Percentiles rank a stretch among this genome's conserved stretches.
Conservation (phyloP, 2,888 invertebrate genomes). For the Caenorhabditis angaria region DNA sequence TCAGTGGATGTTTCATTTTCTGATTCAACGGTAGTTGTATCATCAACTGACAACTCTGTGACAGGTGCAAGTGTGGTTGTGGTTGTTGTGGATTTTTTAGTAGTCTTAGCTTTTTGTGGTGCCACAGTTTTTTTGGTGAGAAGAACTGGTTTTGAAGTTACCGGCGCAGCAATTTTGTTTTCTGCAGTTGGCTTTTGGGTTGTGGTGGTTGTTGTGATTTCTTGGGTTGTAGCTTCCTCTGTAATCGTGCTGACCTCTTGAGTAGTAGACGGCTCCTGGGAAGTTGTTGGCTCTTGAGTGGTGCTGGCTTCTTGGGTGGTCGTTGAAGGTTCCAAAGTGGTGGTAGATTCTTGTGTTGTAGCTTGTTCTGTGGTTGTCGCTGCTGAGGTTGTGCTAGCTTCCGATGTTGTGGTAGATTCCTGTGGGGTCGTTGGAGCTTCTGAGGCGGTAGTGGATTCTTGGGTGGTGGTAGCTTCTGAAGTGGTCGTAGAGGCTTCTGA, state of each 20-base stretch:
- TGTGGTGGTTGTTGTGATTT: neutral
- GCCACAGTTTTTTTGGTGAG: neutral
- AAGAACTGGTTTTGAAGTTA: neutral
- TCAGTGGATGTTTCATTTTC: no score
- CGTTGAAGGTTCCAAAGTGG: conserved; percentile 3
- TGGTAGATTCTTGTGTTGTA: conserved; percentile 15
- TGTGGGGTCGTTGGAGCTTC: conserved; percentile 13
- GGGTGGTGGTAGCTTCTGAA: neutral
- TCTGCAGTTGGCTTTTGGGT: conserved; percentile 1
- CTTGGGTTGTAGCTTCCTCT: conserved; percentile 4
- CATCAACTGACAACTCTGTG: conserved; percentile 3
- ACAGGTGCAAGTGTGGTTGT: neutral
- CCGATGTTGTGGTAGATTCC: conserved; percentile 2
- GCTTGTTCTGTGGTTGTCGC: conserved; percentile 12
- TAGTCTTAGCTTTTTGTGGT: conserved; percentile 7
- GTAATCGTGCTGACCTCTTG: conserved; percentile 7
- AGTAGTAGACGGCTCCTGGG: conserved; percentile 8
- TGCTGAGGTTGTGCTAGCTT: conserved; percentile 8
- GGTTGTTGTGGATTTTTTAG: neutral
- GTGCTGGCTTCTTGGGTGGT: neutral
- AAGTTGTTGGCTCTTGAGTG: neutral
- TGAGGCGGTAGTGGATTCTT: conserved; percentile 10
- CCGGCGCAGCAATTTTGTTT: neutral
- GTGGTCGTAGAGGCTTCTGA: conserved; percentile 3
- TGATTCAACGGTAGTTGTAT: conserved; percentile 12